Conservation (phyloP, 2,113 vertebrate genomes). For the Poicephalus meyeri region DNA sequence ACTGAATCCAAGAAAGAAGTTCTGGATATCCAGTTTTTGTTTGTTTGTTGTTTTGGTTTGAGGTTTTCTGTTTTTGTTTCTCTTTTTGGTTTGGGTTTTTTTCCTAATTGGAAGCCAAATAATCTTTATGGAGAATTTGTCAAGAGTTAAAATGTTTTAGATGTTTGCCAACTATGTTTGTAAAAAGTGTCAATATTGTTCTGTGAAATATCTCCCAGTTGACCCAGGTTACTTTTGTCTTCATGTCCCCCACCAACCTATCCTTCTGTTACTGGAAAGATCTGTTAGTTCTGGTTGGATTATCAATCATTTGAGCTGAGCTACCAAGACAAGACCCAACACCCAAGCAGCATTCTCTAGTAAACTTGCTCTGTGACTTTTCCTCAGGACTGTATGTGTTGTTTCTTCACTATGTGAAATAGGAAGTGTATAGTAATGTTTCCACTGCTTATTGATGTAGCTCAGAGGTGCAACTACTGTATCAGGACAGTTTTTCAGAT, state of each 20-base stretch:
- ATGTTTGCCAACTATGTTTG: neutral
- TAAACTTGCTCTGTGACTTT: neutral
- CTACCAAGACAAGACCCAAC: neutral
- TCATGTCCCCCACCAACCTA: neutral
- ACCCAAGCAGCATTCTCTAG: neutral
- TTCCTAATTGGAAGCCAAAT: neutral
- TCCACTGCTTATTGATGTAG: neutral
- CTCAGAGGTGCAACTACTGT: neutral
- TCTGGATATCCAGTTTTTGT: neutral
- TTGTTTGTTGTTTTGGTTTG: neutral
- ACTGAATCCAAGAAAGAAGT: neutral
- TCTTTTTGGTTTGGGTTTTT: neutral
- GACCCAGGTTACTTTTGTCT: neutral
- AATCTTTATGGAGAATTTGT: neutral
- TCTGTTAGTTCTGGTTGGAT: neutral
- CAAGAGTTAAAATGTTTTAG: neutral
- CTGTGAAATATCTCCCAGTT: neutral
- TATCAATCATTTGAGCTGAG: neutral
- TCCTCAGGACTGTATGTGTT: neutral
- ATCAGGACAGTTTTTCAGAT: neutral
- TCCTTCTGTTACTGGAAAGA: neutral
- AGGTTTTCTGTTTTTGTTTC: fast-evolving
- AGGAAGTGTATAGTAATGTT: neutral
- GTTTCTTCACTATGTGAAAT: neutral
- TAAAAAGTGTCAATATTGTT: neutral